phyloP scores from a whole-genome alignment of 1,140 invertebrate genomes.

The Brachionus manjavacas region DNA sequence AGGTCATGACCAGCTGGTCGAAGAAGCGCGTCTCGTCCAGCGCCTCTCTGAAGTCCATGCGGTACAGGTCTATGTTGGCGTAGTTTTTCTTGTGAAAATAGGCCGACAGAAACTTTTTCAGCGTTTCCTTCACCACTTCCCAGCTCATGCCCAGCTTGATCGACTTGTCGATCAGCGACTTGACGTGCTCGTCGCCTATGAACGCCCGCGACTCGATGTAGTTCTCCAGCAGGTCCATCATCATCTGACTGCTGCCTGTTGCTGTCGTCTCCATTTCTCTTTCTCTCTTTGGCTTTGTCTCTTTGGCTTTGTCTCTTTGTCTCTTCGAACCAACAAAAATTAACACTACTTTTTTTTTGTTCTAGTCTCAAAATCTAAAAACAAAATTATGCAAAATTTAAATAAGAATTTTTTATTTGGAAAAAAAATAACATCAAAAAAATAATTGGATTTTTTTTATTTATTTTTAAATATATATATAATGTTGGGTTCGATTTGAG shows the following conservation, averaged over 20 bases:
- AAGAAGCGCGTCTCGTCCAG: slow-evolving; percentile 25
- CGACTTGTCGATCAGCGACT: background rate
- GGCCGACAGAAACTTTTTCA: background rate
- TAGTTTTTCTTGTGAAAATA: background rate
- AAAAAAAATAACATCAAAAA: no score
- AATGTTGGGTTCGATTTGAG: background rate
- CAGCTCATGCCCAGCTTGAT: background rate
- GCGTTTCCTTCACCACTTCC: slow-evolving; percentile 16
- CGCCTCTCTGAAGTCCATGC: background rate
- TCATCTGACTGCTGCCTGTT: background rate
- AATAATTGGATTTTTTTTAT: no score
- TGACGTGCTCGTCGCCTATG: background rate
- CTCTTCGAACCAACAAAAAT: no score
- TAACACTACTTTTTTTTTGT: no score
- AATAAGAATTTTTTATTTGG: no score
- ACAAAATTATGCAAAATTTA: no score
- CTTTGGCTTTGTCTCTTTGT: no score
- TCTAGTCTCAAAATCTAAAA: no score
- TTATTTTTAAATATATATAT: no score
- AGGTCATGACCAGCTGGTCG: slow-evolving; percentile 15
- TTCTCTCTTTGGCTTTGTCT: no score
- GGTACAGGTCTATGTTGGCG: background rate
- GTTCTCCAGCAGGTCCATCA: background rate
- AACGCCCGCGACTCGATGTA: background rate
- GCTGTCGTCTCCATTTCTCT: background rate